A percentile compares a stretch with the other conserved stretches of the same genome.
Evolutionary conservation across 2,797 vertebrate species (phyloP).

Genomic region (Orientallactaga sibirica): DNA sequence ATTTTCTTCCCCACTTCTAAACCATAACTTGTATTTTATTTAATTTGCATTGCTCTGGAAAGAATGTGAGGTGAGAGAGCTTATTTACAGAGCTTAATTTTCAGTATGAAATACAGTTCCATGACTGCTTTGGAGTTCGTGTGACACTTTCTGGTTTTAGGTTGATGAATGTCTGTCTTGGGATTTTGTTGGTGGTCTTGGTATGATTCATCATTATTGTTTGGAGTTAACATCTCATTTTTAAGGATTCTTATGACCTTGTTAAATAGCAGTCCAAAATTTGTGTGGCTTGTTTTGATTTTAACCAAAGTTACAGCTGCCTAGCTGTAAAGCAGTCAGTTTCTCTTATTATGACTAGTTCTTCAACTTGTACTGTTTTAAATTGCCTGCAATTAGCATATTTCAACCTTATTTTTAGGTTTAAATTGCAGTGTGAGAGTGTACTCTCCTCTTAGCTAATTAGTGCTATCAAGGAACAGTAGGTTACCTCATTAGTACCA

Average conservation of each 20-base stretch:
- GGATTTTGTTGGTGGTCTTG: not conserved
- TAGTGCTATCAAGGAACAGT: slow-evolving; percentile 98
- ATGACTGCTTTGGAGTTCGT: not conserved
- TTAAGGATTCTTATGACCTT: slow-evolving; percentile 85
- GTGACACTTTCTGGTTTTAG: slow-evolving; percentile 41
- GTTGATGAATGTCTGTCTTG: not conserved
- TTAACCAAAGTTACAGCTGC: slow-evolving; percentile 90
- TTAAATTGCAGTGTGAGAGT: slow-evolving; percentile 96
- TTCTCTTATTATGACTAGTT: slow-evolving; percentile 93
- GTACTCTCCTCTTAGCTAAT: slow-evolving; percentile 96
- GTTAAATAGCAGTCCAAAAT: slow-evolving; percentile 87
- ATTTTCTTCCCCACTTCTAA: not conserved
- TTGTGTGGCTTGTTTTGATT: slow-evolving; percentile 88
- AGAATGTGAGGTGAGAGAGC: not conserved
- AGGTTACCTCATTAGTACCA: slow-evolving; percentile 99
- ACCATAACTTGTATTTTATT: slow-evolving; percentile 8
- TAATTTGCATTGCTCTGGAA: slow-evolving; percentile 12
- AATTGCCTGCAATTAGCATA: slow-evolving; percentile 97
- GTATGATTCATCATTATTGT: slow-evolving; percentile 25
- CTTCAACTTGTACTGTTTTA: slow-evolving; percentile 92
- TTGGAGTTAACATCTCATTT: slow-evolving; percentile 69
- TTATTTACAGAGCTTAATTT: slow-evolving; percentile 64
- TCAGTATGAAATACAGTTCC: slow-evolving; percentile 2
- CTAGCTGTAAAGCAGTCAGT: slow-evolving; percentile 90
- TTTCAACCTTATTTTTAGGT: slow-evolving; percentile 96